Conservation (phyloP, 1,140 invertebrate genomes). For the Pseudobourletiella spinata region DNA sequence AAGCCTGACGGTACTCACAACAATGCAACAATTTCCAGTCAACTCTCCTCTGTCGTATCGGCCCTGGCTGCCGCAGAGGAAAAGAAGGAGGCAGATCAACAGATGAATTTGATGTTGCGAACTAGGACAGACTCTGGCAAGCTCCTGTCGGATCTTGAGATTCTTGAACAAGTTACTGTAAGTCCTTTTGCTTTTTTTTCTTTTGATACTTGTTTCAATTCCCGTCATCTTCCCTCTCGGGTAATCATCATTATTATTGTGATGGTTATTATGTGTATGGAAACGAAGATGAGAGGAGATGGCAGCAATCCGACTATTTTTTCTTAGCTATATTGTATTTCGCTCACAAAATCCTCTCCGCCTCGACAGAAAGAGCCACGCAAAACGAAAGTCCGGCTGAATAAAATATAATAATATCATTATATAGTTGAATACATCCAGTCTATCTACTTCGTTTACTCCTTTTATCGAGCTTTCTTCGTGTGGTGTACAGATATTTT, state of each 20-base stretch:
- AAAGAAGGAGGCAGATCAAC: conserved; percentile 56
- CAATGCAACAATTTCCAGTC: not conserved
- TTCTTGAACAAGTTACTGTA: conserved; percentile 36
- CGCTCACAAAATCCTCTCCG: no score
- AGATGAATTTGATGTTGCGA: conserved; percentile 64
- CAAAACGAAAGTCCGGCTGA: no score
- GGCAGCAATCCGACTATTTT: no score
- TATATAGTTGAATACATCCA: no score
- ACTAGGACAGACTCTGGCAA: conserved; percentile 69
- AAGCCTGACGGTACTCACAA: not conserved
- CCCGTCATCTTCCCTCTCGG: not conserved
- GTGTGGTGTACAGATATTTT: no score
- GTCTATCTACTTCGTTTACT: no score
- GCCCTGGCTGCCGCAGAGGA: conserved; percentile 38
- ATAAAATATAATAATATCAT: no score
- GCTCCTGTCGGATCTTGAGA: conserved; percentile 32
- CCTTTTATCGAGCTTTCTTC: no score
- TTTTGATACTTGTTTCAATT: not conserved
- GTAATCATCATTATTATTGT: not conserved
- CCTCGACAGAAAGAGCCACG: no score
- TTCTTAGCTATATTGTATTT: no score
- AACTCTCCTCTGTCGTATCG: conserved; percentile 6
- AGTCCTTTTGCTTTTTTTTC: conserved; percentile 2
- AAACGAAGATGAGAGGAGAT: no score
- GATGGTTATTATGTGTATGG: not conserved